These are phyloP conservation scores for Philonicus albiceps DNA, from an alignment of 2,888 invertebrate genomes.

Conservation along the genomic window DNA sequence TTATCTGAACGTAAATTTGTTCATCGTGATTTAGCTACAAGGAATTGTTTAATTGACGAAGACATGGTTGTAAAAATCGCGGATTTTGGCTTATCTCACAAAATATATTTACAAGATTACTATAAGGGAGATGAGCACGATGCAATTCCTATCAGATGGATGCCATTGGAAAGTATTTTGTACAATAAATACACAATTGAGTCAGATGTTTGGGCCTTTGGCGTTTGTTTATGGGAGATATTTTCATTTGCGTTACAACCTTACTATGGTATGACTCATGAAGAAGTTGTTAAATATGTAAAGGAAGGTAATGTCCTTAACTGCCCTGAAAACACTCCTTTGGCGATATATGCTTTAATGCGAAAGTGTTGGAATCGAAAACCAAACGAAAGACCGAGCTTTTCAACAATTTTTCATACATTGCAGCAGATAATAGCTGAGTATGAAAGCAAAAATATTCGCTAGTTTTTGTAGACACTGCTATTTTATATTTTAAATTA, in stretches of 20 bases:
- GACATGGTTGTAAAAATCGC: conserved; percentile 96
- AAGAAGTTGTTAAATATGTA: conserved; percentile 93
- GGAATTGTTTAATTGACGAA: conserved; percentile 94
- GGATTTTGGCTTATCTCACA: conserved; percentile 95
- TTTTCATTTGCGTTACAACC: conserved; percentile 96
- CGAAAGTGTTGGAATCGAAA: conserved; percentile 91
- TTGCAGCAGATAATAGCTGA: conserved; percentile 72
- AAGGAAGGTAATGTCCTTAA: conserved; percentile 92
- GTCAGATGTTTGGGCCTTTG: conserved; percentile 98
- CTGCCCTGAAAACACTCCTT: conserved; percentile 89
- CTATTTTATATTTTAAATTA: neutral
- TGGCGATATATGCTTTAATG: conserved; percentile 90
- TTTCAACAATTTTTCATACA: conserved; percentile 81
- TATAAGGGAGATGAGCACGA: conserved; percentile 95
- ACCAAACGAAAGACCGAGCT: conserved; percentile 85
- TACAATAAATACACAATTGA: conserved; percentile 96
- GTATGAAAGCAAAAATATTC: conserved; percentile 60
- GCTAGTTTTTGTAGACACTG: conserved; percentile 10
- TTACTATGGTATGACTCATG: conserved; percentile 96
- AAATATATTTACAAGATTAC: conserved; percentile 93
- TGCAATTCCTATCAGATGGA: conserved; percentile 97
- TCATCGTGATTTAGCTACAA: conserved; percentile 92
- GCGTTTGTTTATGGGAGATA: conserved; percentile 96
- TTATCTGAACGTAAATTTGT: conserved; percentile 93
- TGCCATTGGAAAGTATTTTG: conserved; percentile 95